phyloP scores from a whole-genome alignment of 2,113 vertebrate species.

The Brachyhypopomus occidentalis region DNA sequence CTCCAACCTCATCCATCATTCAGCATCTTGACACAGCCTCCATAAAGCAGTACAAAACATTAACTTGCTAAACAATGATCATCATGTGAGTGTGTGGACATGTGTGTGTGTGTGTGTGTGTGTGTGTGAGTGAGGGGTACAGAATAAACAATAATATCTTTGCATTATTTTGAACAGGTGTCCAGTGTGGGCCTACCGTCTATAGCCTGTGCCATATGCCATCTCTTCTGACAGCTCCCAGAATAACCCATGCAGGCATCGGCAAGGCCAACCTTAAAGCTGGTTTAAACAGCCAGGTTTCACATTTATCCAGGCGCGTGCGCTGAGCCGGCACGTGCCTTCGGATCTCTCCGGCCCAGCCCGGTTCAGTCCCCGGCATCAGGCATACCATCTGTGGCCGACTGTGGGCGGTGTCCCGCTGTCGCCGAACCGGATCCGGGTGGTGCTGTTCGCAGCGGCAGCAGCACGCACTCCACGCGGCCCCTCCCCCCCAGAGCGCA shows the following conservation, averaged over 20 bases:
- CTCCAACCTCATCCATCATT: slow-evolving; percentile 37
- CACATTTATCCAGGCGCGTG: neutral
- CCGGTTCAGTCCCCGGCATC: slow-evolving; percentile 31
- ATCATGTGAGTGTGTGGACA: neutral
- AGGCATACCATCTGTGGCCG: slow-evolving; percentile 37
- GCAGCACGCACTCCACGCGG: no score
- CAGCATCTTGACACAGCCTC: neutral
- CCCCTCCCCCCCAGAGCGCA: no score
- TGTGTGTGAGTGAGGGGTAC: neutral
- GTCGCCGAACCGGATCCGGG: slow-evolving; percentile 19
- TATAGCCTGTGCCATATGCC: neutral
- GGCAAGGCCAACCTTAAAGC: neutral
- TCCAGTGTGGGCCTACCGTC: neutral
- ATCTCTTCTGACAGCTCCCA: neutral
- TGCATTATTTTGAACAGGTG: slow-evolving; percentile 12
- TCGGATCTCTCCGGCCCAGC: slow-evolving; percentile 2
- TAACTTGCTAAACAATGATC: neutral
- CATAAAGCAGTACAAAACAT: neutral
- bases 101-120: slow-evolving; percentile 13
- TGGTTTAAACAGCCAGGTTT: slow-evolving; percentile 9
- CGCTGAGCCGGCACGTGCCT: slow-evolving; percentile 22
- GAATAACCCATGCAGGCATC: no score
- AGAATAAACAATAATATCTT: neutral
- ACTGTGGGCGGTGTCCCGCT: neutral
- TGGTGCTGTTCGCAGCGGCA: neutral